These are phyloP conservation scores for Lagocephalus sceleratus DNA, from an alignment of 2,797 vertebrate species.

Conservation along the genomic window DNA sequence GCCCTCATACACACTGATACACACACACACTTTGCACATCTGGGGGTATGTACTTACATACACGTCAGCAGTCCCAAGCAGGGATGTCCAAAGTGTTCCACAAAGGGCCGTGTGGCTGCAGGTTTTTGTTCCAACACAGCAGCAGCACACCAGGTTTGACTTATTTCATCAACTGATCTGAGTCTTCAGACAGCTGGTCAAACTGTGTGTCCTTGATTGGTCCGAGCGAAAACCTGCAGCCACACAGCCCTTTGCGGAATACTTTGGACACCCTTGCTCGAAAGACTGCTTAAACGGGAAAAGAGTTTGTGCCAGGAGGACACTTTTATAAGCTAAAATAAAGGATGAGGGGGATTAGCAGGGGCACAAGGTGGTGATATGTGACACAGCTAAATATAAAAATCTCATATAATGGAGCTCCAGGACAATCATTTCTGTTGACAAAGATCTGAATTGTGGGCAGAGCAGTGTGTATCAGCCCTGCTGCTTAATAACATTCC, in stretches of 20 bases:
- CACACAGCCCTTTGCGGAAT: too few relatives aligned
- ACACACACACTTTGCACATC: constrained; percentile 17
- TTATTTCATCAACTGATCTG: too few relatives aligned
- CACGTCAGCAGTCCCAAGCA: too few relatives aligned
- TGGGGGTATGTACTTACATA: not conserved
- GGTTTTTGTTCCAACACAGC: too few relatives aligned
- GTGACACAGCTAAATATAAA: constrained; percentile 16
- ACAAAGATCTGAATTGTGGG: constrained; percentile 22
- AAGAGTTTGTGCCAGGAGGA: not conserved
- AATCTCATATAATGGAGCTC: constrained; percentile 12
- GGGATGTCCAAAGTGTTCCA: too few relatives aligned
- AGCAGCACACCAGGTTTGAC: too few relatives aligned
- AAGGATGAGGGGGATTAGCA: not conserved
- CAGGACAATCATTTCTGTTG: constrained; percentile 12
- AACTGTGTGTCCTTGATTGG: too few relatives aligned
- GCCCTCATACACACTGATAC: constrained; percentile 37
- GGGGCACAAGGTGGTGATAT: constrained; percentile 13
- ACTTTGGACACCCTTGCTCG: too few relatives aligned
- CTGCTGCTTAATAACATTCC: too few relatives aligned
- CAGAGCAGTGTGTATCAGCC: not conserved
- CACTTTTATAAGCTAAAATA: constrained; percentile 6
- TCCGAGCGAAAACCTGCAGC: too few relatives aligned
- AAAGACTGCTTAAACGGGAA: not conserved
- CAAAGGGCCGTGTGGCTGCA: too few relatives aligned
- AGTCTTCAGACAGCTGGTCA: too few relatives aligned